These are phyloP conservation scores for Tiaroga cobitis DNA, from an alignment of 2,797 vertebrate genomes.

Conservation along the genomic window DNA sequence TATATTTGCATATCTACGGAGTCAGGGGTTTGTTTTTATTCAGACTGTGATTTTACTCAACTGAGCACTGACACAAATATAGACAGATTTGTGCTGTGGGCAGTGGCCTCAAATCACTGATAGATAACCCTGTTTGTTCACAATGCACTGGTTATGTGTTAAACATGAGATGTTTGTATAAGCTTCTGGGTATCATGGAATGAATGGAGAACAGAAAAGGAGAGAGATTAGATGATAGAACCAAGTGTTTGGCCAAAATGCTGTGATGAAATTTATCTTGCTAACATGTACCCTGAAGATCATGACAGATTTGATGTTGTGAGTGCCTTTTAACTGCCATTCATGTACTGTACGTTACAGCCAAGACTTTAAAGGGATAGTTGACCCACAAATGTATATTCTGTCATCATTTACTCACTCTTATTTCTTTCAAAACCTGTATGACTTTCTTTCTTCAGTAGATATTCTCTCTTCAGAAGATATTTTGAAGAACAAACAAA, in stretches of 20 bases:
- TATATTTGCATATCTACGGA: constrained; percentile 30
- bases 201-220: not conserved
- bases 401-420: not conserved
- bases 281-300: not conserved
- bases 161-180: constrained; percentile 2
- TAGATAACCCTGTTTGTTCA: not conserved
- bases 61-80: constrained; percentile 14
- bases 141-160: constrained; percentile 5
- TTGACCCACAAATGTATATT: not conserved
- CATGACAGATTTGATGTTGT: not conserved
- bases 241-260: not conserved
- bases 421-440: not conserved
- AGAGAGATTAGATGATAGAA: not conserved
- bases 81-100: not conserved
- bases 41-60: constrained; percentile 21
- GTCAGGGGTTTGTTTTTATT: constrained; percentile 31
- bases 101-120: constrained; percentile 16
- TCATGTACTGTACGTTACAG: not conserved
- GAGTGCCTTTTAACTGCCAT: not conserved
- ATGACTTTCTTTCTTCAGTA: not conserved
- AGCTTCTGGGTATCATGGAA: not conserved
- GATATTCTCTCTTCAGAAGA: not conserved
- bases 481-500: not conserved
- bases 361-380: not conserved
- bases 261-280: constrained; percentile 11